These are phyloP conservation scores for Chaetops frenatus DNA, from an alignment of 2,113 vertebrate genomes.

Conservation along the genomic window DNA sequence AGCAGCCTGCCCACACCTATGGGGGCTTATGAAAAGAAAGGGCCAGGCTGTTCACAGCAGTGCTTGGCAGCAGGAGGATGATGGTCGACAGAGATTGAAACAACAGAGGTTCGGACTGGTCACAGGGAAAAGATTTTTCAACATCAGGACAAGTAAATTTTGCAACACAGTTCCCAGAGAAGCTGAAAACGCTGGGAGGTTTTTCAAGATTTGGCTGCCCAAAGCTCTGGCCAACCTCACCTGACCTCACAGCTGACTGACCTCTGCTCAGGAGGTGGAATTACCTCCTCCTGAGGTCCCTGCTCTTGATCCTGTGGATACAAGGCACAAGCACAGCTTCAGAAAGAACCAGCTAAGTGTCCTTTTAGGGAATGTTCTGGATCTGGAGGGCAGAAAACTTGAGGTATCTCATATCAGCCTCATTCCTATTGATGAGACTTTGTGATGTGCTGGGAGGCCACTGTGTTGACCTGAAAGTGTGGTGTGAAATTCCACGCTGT, in stretches of 20 bases:
- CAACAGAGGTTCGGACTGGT: background rate
- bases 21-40: background rate
- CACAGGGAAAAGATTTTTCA: background rate
- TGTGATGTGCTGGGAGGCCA: background rate
- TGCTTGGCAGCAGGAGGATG: background rate
- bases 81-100: background rate
- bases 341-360: background rate
- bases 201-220: background rate
- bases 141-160: background rate
- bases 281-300: background rate
- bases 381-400: background rate
- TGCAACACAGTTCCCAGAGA: background rate
- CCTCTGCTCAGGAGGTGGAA: background rate
- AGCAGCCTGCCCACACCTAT: background rate
- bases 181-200: background rate
- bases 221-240: background rate
- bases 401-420: background rate
- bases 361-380: background rate
- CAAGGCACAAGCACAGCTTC: background rate
- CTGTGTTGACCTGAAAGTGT: background rate
- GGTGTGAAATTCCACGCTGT: slow-evolving; percentile 54
- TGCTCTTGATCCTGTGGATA: background rate
- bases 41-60: background rate
- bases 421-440: background rate
- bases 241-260: background rate